phyloP scores from a whole-genome alignment of 2,888 invertebrate species.

The Steinernema hermaphroditum region DNA sequence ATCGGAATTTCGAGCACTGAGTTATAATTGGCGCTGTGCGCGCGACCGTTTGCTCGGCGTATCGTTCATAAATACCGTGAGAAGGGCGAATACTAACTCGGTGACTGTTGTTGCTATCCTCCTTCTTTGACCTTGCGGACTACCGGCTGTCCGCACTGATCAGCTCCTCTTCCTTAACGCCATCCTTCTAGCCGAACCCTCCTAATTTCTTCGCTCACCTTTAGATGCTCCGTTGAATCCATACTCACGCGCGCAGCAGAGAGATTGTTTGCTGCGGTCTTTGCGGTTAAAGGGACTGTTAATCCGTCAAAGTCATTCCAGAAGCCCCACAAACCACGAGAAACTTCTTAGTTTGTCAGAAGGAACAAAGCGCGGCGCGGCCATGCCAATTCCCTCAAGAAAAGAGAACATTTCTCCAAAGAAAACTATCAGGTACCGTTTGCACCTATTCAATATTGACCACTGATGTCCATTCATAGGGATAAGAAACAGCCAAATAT shows the following conservation, averaged over 20 bases:
- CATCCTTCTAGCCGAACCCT: not conserved
- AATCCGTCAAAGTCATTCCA: not conserved
- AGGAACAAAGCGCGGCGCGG: conserved; percentile 1
- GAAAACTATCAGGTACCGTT: not conserved
- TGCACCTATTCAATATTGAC: no score
- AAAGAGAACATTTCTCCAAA: conserved; percentile 7
- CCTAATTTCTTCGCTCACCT: not conserved
- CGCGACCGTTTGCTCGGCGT: conserved; percentile 30
- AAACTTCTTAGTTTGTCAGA: conserved; percentile 24
- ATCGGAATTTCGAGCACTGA: conserved; percentile 25
- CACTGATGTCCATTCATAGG: no score
- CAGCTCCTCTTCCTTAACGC: conserved; percentile 16
- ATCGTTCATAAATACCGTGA: conserved; percentile 30
- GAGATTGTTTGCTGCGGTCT: not conserved
- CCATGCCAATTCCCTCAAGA: conserved; percentile 14
- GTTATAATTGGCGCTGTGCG: conserved; percentile 25
- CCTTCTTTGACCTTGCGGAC: conserved; percentile 22
- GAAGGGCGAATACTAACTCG: conserved; percentile 28
- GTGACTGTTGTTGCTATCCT: conserved; percentile 20
- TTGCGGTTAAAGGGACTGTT: not conserved
- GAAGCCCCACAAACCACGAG: not conserved
- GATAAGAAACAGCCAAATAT: not conserved
- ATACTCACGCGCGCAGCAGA: not conserved
- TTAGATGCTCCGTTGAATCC: conserved; percentile 20
- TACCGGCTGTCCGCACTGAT: conserved; percentile 15